A percentile compares a stretch with the other conserved stretches of the same genome.
These are phyloP conservation scores for Chinchilla lanigera DNA, from an alignment of 2,113 vertebrate species.

Conservation along the genomic window DNA sequence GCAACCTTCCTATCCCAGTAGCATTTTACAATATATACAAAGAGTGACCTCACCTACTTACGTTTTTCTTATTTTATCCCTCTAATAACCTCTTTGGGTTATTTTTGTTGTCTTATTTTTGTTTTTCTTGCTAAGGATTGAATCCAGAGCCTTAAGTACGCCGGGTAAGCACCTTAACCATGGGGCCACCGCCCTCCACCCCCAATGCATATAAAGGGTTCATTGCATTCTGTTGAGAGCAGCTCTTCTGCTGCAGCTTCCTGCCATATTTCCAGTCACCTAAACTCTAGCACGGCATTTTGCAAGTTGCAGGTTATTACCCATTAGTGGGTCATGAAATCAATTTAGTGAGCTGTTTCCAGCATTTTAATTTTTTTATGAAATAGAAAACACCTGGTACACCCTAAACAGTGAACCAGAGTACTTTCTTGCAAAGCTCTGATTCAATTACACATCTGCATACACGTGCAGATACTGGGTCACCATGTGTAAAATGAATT, in stretches of 20 bases:
- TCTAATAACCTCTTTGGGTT: background rate
- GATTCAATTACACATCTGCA: background rate
- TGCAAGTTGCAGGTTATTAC: background rate
- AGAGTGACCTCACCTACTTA: background rate
- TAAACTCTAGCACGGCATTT: background rate
- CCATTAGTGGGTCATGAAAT: background rate
- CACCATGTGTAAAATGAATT: background rate
- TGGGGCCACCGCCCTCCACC: too few species aligned
- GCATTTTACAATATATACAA: background rate
- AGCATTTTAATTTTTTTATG: slow-evolving; percentile 45
- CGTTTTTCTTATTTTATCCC: background rate
- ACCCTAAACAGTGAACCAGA: background rate
- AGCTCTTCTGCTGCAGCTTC: background rate
- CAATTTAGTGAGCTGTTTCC: slow-evolving; percentile 22
- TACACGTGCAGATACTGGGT: background rate
- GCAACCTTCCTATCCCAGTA: background rate
- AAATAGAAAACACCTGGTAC: background rate
- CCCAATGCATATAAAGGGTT: background rate
- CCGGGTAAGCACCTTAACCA: background rate
- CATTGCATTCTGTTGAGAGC: background rate
- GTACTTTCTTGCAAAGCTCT: background rate
- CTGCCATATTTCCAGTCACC: background rate
- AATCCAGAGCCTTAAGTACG: background rate
- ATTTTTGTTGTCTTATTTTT: background rate
- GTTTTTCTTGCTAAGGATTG: background rate